Conservation (phyloP, 2,113 vertebrate species). For the Melanocharis versteri region DNA sequence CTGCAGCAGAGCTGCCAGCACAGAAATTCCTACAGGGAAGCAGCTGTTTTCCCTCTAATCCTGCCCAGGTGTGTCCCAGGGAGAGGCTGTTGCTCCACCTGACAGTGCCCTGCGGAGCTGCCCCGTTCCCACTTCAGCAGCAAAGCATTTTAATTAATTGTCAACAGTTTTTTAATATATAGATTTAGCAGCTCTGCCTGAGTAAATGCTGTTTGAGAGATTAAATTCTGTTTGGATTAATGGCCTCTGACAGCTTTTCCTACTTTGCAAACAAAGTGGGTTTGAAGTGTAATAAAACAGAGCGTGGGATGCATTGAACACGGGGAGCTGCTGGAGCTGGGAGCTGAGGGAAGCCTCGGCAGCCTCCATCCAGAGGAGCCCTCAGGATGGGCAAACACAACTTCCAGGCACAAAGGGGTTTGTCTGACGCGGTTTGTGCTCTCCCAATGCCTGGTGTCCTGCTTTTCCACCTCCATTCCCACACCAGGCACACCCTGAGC, state of each 20-base stretch:
- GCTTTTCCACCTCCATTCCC: not conserved
- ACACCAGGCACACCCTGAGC: not conserved
- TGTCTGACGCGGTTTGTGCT: not conserved
- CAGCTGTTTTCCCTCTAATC: not conserved
- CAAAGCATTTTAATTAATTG: slow-evolving; percentile 64
- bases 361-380: not conserved
- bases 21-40: not conserved
- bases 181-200: slow-evolving; percentile 52
- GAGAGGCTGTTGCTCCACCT: not conserved
- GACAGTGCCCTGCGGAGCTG: not conserved
- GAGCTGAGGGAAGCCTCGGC: not conserved
- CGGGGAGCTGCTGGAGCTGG: slow-evolving; percentile 19
- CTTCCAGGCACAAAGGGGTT: not conserved
- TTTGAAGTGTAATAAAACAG: slow-evolving; percentile 64
- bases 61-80: not conserved
- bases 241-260: slow-evolving; percentile 68
- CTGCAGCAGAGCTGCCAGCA: not conserved
- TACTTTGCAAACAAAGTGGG: slow-evolving; percentile 66
- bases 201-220: slow-evolving; percentile 62
- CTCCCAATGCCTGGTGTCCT: not conserved
- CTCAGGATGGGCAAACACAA: not conserved
- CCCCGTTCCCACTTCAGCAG: not conserved
- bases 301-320: slow-evolving; percentile 39
- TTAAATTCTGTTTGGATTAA: slow-evolving; percentile 69
- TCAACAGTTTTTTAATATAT: slow-evolving; percentile 60